Evolutionary conservation across 2,113 vertebrate species (phyloP), one percentile per base, ranked within the genome.

Genomic region (Phycodurus eques): DNA sequence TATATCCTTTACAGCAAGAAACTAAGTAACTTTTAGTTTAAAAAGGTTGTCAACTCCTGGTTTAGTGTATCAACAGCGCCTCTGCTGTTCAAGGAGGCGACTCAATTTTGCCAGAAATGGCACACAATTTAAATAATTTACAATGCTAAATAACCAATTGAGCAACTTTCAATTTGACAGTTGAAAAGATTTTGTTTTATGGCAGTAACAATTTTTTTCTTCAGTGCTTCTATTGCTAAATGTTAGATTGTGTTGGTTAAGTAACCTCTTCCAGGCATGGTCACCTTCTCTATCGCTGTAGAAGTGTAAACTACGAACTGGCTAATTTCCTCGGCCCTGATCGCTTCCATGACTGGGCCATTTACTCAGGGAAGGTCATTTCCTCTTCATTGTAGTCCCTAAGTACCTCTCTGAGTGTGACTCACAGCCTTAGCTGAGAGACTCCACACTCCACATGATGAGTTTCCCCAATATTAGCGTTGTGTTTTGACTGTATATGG

Each of bases 241-340:
- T 82, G 75, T 75, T 42, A 44, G 9, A 83, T 88, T 82, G 77
- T 15, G 22, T 35, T 65, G 73, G 67, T 69, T 67, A 77, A 85
- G 78, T 87, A 75, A 73, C 74, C 64, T 81, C 72, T 72, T 74
- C 66, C 79, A 73, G 72, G 82, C 85, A 83, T 78, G 63, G 81
- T 76, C 88, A 81, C 77, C 71, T 90, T 75, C 78, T 87, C 72
- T 77, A 83, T 77, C 67, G 83, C 71, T 72, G 70, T 60, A 83
- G 80, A 83, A 89, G 79, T 89, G 83, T 84, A 86, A 92, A 91
- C 77, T 81, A 86, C 85, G 81, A 84, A 83, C 74, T 76, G 74
- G 69, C 77, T 91, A 91, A 93, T 92, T 90, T 85, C 79, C 80
- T 86, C 79, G 82, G 87, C 88, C 80, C 81, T 79, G 80, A 85